phyloP scores from a whole-genome alignment of 1,140 invertebrate species.

The Apis mellifera region Amel_HAv3.1 CM009940.2:8948001-8948500 shows the following conservation, averaged over 20 bases:
- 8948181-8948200: not conserved
- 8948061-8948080: conserved; percentile 1
- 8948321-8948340: too few relatives aligned
- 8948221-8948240: not conserved
- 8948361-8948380: not conserved
- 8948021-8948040: conserved; percentile 2
- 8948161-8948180: not conserved
- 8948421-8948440: not conserved
- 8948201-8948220: not conserved
- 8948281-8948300: not conserved
- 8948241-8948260: conserved; percentile 35
- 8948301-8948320: not conserved
- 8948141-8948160: too few relatives aligned
- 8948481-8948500: conserved; percentile 21
- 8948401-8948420: not conserved
- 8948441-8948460: not conserved
- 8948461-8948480: not conserved
- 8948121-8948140: not conserved
- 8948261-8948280: not conserved
- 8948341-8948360: conserved; percentile 14
- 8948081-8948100: not conserved
- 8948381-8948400: conserved; percentile 15
- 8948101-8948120: not conserved
- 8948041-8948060: conserved; percentile 2
- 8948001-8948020: conserved; percentile 43